These are phyloP conservation scores for Lydus trimaculatus DNA, from an alignment of 2,888 invertebrate species.

Conservation along the genomic window DNA sequence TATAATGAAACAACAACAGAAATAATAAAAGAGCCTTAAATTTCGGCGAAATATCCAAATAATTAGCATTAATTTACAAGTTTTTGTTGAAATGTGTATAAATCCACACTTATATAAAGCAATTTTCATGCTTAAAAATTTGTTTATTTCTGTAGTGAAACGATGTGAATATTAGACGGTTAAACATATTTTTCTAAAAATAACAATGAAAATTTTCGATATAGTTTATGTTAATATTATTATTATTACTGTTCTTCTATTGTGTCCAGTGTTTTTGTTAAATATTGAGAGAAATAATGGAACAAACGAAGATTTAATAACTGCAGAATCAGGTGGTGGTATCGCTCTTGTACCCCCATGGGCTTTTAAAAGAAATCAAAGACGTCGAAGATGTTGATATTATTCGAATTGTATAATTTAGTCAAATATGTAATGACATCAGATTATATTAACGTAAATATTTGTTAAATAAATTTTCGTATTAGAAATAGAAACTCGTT, in stretches of 20 bases:
- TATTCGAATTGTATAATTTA: neutral
- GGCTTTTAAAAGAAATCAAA: neutral
- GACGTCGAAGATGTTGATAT: neutral
- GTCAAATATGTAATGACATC: neutral
- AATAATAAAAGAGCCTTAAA: neutral
- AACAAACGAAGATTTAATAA: neutral
- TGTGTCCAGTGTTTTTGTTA: neutral
- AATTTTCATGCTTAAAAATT: neutral
- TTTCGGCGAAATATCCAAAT: neutral
- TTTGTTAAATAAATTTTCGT: neutral
- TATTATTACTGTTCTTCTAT: neutral
- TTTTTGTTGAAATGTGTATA: neutral
- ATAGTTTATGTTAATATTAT: neutral
- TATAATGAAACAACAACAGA: neutral
- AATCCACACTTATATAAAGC: neutral
- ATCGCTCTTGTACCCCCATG: neutral
- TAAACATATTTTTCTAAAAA: neutral
- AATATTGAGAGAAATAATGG: neutral
- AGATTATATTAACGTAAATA: neutral
- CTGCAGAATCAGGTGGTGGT: neutral
- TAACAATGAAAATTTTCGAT: neutral
- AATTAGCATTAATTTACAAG: slow-evolving; percentile 1
- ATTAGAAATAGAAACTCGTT: neutral
- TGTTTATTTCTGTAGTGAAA: neutral
- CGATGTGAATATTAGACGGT: too few species aligned